phyloP scores from a whole-genome alignment of 2,113 vertebrate genomes.

The Sinocyclocheilus anophthalmus region DNA sequence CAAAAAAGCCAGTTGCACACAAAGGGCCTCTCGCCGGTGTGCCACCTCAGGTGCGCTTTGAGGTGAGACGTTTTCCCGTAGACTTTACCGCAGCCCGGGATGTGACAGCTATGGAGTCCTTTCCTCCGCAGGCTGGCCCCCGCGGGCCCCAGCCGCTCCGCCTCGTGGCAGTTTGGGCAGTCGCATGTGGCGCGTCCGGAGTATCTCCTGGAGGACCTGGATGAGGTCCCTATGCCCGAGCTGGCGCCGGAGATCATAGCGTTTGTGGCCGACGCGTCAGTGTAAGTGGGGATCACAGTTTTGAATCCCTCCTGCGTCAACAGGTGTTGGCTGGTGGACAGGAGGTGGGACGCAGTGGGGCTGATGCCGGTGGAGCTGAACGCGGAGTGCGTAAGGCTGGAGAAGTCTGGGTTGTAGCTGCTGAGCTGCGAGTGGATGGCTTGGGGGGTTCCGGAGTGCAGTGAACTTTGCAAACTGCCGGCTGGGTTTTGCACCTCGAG shows the following conservation, averaged over 20 bases:
- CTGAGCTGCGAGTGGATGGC: slow-evolving; percentile 96
- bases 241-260: slow-evolving; percentile 89
- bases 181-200: slow-evolving; percentile 95
- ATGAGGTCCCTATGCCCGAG: slow-evolving; percentile 83
- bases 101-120: slow-evolving; percentile 92
- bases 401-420: slow-evolving; percentile 96
- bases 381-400: slow-evolving; percentile 94
- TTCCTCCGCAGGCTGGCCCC: slow-evolving; percentile 93
- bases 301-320: slow-evolving; percentile 98
- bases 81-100: slow-evolving; percentile 87
- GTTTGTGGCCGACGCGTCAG: slow-evolving; percentile 91
- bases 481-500: slow-evolving; percentile 95
- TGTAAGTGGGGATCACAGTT: slow-evolving; percentile 92
- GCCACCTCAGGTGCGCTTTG: slow-evolving; percentile 91
- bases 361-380: slow-evolving; percentile 97
- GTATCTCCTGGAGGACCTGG: slow-evolving; percentile 89
- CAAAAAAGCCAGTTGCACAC: slow-evolving; percentile 93
- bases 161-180: slow-evolving; percentile 98
- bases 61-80: slow-evolving; percentile 88
- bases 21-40: slow-evolving; percentile 93
- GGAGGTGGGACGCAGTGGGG: slow-evolving; percentile 88
- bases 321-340: slow-evolving; percentile 95
- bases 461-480: slow-evolving; percentile 85
- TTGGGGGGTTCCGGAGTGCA: slow-evolving; percentile 93
- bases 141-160: slow-evolving; percentile 92